Percentiles rank a stretch among this genome's conserved stretches.
These are phyloP conservation scores for Acropora yongei DNA, from an alignment of 64 coral and sea anemone species.

Conservation along the genomic window DNA sequence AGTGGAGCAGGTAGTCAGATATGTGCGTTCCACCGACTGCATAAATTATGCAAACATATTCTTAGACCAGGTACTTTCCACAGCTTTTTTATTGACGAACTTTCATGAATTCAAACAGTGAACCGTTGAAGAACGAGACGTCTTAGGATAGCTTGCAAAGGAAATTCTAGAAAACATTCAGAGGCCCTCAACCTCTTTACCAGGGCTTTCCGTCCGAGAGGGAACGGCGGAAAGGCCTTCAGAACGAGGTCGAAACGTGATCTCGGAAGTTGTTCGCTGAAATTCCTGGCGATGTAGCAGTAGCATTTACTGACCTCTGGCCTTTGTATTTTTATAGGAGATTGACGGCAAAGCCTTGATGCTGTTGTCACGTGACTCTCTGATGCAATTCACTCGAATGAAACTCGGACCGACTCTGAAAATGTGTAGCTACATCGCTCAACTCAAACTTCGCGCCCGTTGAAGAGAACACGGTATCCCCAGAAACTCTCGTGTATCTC, in stretches of 20 bases:
- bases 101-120: too few species aligned
- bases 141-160: too few species aligned
- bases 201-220: too few species aligned
- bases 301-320: too few species aligned
- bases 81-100: neutral
- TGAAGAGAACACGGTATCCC: neutral
- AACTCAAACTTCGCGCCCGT: constrained; percentile 83
- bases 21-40: constrained; percentile 91
- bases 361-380: constrained; percentile 93
- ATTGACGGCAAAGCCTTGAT: constrained; percentile 94
- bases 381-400: constrained; percentile 99
- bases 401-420: constrained; percentile 97
- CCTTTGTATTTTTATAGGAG: constrained; percentile 63
- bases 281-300: too few species aligned
- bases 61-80: constrained; percentile 74
- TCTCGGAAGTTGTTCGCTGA: too few species aligned
- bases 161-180: too few species aligned
- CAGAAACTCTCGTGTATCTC: constrained; percentile 29
- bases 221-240: too few species aligned
- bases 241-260: too few species aligned
- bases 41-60: constrained; percentile 87
- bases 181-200: too few species aligned
- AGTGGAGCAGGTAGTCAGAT: constrained; percentile 88
- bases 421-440: constrained; percentile 96
- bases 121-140: too few species aligned